phyloP scores from a whole-genome alignment of 2,797 vertebrate genomes.

The Hippoglossus hippoglossus region DNA sequence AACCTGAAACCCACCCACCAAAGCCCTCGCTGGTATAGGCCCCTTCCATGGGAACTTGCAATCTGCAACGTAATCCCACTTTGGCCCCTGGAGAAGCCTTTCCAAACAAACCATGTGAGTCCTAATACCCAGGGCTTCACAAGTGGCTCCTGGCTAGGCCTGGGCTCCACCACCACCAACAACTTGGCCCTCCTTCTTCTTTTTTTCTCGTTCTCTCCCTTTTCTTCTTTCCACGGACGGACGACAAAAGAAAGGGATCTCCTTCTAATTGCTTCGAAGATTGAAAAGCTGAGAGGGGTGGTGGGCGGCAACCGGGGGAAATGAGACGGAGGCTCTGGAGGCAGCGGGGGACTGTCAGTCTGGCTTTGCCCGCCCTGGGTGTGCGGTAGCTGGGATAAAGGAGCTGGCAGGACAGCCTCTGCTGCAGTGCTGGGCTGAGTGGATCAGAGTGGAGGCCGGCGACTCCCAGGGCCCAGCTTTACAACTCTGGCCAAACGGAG shows the following conservation, averaged over 20 bases:
- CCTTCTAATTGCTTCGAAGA: slow-evolving; percentile 81
- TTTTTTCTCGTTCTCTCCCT: slow-evolving; percentile 62
- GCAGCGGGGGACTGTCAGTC: slow-evolving; percentile 82
- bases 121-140: slow-evolving; percentile 81
- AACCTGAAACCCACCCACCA: slow-evolving; percentile 81
- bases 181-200: slow-evolving; percentile 71
- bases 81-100: slow-evolving; percentile 83
- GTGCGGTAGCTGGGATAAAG: slow-evolving; percentile 77
- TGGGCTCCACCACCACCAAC: slow-evolving; percentile 70
- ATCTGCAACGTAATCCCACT: slow-evolving; percentile 86
- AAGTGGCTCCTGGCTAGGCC: slow-evolving; percentile 81
- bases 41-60: slow-evolving; percentile 84
- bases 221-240: slow-evolving; percentile 65
- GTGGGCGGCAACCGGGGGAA: slow-evolving; percentile 69
- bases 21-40: slow-evolving; percentile 72
- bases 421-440: slow-evolving; percentile 67
- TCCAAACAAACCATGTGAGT: slow-evolving; percentile 84
- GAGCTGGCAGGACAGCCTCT: slow-evolving; percentile 75
- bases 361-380: slow-evolving; percentile 77
- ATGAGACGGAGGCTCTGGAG: slow-evolving; percentile 75
- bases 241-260: slow-evolving; percentile 80
- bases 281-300: slow-evolving; percentile 77
- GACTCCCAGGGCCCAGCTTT: slow-evolving; percentile 77
- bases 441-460: slow-evolving; percentile 74
- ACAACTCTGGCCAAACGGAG: slow-evolving; percentile 75